These are phyloP conservation scores for Channa striata DNA, from an alignment of 2,797 vertebrate genomes.

Conservation along the genomic window DNA sequence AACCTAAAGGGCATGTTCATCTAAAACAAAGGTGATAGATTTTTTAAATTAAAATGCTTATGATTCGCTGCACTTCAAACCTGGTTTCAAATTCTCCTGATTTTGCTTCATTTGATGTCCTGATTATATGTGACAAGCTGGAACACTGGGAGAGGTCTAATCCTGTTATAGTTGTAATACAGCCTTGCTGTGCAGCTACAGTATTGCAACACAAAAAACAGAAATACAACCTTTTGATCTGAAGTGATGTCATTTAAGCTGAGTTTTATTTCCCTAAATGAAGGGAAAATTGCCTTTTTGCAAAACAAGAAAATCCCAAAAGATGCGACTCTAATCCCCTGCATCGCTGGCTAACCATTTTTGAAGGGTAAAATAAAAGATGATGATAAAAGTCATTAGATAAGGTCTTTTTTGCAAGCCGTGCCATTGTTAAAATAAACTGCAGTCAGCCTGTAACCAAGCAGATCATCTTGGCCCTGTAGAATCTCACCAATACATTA, in stretches of 20 bases:
- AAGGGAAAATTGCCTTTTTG: conserved; percentile 68
- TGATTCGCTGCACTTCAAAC: conserved; percentile 11
- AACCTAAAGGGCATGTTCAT: too few relatives aligned
- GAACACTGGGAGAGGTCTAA: conserved; percentile 33
- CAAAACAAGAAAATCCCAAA: conserved; percentile 58
- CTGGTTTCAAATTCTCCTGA: conserved; percentile 29
- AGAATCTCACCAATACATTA: conserved; percentile 32
- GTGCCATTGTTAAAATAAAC: conserved; percentile 62
- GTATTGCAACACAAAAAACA: conserved; percentile 42
- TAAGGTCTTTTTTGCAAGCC: conserved; percentile 55
- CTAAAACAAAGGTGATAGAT: neutral
- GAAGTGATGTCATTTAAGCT: conserved; percentile 62
- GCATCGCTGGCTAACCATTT: conserved; percentile 68
- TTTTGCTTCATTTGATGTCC: conserved; percentile 31
- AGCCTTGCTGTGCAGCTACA: conserved; percentile 36
- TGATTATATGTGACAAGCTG: conserved; percentile 30
- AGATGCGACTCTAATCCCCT: conserved; percentile 69
- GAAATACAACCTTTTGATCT: conserved; percentile 53
- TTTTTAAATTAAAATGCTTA: conserved; percentile 4
- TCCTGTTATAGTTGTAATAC: conserved; percentile 41
- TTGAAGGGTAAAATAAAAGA: conserved; percentile 67
- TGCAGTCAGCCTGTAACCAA: conserved; percentile 45
- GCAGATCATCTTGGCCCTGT: conserved; percentile 30
- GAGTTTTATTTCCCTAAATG: conserved; percentile 65
- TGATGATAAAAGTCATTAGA: conserved; percentile 68